These are phyloP conservation scores for Agrochola litura DNA, from an alignment of 2,888 invertebrate genomes.

Conservation along the genomic window DNA sequence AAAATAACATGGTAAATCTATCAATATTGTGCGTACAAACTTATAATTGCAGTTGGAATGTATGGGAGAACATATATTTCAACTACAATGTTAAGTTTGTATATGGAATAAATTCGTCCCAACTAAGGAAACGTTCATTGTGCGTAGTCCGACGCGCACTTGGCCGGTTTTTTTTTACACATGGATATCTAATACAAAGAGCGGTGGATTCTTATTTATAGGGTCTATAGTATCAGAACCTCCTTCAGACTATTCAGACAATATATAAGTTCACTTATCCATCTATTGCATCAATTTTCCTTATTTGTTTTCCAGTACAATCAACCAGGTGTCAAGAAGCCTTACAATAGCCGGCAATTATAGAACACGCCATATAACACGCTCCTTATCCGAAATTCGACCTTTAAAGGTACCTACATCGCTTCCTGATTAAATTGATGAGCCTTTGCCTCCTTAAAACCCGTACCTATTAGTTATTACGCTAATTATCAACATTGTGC, in stretches of 20 bases:
- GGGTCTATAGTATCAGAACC: too few relatives aligned
- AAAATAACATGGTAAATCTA: too few relatives aligned
- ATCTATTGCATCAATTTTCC: neutral
- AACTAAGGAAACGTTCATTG: too few relatives aligned
- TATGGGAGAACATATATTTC: too few relatives aligned
- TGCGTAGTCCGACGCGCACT: too few relatives aligned
- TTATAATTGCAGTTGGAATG: too few relatives aligned
- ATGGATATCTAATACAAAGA: neutral
- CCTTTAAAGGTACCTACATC: neutral
- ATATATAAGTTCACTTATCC: too few relatives aligned
- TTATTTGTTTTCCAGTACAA: neutral
- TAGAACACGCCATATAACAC: conserved; percentile 1
- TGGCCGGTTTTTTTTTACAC: too few relatives aligned
- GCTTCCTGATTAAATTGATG: conserved; percentile 24
- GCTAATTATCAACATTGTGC: conserved; percentile 60
- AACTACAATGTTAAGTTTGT: too few relatives aligned
- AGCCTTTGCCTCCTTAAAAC: conserved; percentile 12
- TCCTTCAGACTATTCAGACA: neutral
- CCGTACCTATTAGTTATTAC: conserved; percentile 53
- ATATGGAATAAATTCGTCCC: too few relatives aligned
- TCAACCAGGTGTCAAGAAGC: neutral
- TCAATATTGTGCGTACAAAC: too few relatives aligned
- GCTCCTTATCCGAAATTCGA: conserved; percentile 24
- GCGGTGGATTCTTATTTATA: neutral
- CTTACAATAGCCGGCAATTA: conserved; percentile 16